Evolutionary conservation across 1,140 invertebrate genomes (phyloP), one percentile per base, ranked within the genome.

Genomic region (Drosophila paulistorum): DNA sequence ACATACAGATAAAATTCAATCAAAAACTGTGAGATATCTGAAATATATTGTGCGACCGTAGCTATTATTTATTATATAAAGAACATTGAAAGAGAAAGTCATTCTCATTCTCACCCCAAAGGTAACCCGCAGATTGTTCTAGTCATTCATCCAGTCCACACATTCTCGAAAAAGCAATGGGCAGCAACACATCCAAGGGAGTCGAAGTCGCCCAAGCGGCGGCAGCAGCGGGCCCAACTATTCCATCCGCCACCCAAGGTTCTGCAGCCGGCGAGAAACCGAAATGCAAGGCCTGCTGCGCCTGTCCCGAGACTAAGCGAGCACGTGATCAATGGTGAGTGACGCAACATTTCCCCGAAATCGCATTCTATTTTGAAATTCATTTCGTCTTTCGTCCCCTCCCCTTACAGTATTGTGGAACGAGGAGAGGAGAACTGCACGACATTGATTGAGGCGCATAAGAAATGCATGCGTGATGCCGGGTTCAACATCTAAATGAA

Each of bases 281-380:
- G 55, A 97, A 97, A 92, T 93, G 97, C 61, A 99, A 99, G 93
- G 96, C 98, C 14, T 99, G 98, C 89, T 99, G 98, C 94, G 98
- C 98, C 57, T 99, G 98, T 93, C 98, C 98, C 0, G 98, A 99
- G 94, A 99, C 98, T 0, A 99, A 98, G 93, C 95, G 95, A 93
- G 95, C 93, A 26, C 93, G 98, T 84, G 98, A 99, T 94, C 94
- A 95, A 73, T 99, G 98, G 97, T 98, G 94, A 94, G 93, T 76
- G 81, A 84, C 75, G 78, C 75, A 90, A 90, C 68, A 30, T 7
- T 20, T 33, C 30, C 11, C 26, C 11, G n/a, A 23, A 20, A 68
- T 20, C 55, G 17, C 14, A n/a, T 42, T 33, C 7, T 20, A n/a
- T 11, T 51, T 51, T 23, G 14, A 20, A 51, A n/a, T 7, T 10